Percentiles rank a stretch among this genome's conserved stretches.
Evolutionary conservation across 1,140 invertebrate genomes (phyloP).

Genomic region (Lordiphosa clarofinis): DNA sequence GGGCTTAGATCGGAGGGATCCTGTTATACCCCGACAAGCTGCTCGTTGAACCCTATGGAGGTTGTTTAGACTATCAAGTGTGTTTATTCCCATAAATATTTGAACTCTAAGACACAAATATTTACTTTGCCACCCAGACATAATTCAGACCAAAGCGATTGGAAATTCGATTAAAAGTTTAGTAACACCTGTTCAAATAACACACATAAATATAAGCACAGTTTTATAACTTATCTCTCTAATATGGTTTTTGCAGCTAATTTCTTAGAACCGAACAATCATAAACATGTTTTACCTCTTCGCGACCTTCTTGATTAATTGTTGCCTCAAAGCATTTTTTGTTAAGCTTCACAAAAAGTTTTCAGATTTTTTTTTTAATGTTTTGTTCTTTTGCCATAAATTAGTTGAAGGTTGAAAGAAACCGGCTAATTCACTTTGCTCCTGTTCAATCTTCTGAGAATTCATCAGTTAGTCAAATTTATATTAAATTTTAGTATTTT

Average conservation of each 20-base stretch:
- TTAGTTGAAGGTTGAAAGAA: constrained; percentile 45
- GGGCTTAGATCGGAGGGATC: no score
- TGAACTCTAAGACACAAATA: no score
- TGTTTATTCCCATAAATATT: no score
- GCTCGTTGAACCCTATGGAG: no score
- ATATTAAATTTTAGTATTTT: constrained; percentile 9
- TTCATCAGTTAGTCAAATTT: constrained; percentile 15
- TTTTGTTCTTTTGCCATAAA: constrained; percentile 41
- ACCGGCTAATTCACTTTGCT: constrained; percentile 33
- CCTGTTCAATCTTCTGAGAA: constrained; percentile 32
- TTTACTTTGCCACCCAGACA: no score
- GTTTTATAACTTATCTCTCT: no score
- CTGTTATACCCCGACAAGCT: no score
- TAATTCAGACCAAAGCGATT: no score
- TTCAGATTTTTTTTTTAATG: constrained; percentile 20
- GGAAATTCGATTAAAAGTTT: no score
- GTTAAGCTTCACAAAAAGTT: not conserved
- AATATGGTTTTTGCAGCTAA: not conserved
- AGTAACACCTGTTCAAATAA: no score
- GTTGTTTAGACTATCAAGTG: no score
- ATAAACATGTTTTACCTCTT: constrained; percentile 36
- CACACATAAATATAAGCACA: no score
- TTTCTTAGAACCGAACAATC: constrained; percentile 45
- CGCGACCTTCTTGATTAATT: constrained; percentile 54
- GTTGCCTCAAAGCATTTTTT: constrained; percentile 28